Evolutionary conservation across 1,140 invertebrate genomes (phyloP).

Genomic region (Drosophila tropicalis): DNA sequence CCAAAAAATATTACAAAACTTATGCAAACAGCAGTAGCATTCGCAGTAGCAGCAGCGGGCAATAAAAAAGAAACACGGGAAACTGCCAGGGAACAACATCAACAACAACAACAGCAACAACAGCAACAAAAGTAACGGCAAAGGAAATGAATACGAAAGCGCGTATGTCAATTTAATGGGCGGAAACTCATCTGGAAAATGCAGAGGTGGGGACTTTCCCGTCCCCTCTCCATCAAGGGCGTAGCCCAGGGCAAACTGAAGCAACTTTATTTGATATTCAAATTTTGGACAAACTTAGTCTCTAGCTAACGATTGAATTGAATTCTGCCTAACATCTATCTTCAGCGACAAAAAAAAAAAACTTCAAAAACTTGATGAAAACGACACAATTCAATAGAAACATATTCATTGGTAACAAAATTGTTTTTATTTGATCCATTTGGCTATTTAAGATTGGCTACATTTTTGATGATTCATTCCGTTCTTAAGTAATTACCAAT

Average conservation of each 20-base stretch:
- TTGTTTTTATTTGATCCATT: too few relatives aligned
- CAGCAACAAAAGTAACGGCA: constrained; percentile 19
- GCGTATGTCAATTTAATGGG: constrained; percentile 81
- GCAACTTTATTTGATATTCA: not conserved
- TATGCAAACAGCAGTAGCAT: constrained; percentile 65
- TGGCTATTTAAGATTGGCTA: too few relatives aligned
- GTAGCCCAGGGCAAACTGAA: not conserved
- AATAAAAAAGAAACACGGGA: constrained; percentile 57
- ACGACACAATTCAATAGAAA: too few relatives aligned
- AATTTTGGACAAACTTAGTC: not conserved
- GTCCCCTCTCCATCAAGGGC: not conserved
- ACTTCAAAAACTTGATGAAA: too few relatives aligned
- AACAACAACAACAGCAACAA: constrained; percentile 17
- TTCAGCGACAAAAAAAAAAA: too few relatives aligned
- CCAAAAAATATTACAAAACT: constrained; percentile 80
- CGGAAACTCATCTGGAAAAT: constrained; percentile 61
- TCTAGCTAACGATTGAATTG: too few relatives aligned
- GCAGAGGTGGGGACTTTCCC: not conserved
- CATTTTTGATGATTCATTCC: too few relatives aligned
- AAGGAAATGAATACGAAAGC: constrained; percentile 75
- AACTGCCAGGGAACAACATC: constrained; percentile 11
- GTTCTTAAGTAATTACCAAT: too few relatives aligned
- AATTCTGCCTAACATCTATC: too few relatives aligned
- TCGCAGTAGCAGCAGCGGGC: constrained; percentile 13
- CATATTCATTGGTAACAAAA: too few relatives aligned